Percentiles rank a stretch among this genome's conserved stretches.
phyloP scores from a whole-genome alignment of 1,140 invertebrate species.

The Leptoteleia sp. region DNA sequence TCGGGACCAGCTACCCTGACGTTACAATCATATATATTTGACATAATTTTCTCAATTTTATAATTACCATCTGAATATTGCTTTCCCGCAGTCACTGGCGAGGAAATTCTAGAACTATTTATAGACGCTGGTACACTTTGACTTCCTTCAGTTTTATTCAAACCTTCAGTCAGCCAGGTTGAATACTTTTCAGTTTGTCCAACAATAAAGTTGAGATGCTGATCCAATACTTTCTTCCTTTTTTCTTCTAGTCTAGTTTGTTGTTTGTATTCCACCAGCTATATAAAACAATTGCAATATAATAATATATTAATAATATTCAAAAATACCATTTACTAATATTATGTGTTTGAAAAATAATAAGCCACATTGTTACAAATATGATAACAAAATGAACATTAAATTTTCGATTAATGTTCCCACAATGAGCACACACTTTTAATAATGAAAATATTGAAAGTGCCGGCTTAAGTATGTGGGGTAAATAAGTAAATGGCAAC shows the following conservation, averaged over 20 bases:
- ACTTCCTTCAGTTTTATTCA: slow-evolving; percentile 84
- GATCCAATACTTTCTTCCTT: slow-evolving; percentile 96
- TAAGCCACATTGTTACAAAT: slow-evolving; percentile 23
- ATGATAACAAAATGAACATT: slow-evolving; percentile 52
- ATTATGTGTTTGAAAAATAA: slow-evolving; percentile 38
- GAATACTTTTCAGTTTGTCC: slow-evolving; percentile 99
- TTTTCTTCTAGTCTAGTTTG: slow-evolving; percentile 96
- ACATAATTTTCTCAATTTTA: neutral
- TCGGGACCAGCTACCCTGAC: too few species aligned
- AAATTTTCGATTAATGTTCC: slow-evolving; percentile 75
- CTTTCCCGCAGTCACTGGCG: slow-evolving; percentile 74
- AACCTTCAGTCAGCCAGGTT: slow-evolving; percentile 91
- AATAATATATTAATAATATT: slow-evolving; percentile 14
- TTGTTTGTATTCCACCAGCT: slow-evolving; percentile 97
- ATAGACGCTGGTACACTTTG: slow-evolving; percentile 80
- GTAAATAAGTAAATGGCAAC: slow-evolving; percentile 50
- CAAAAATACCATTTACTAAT: neutral
- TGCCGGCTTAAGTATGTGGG: slow-evolving; percentile 81
- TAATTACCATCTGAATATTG: slow-evolving; percentile 79
- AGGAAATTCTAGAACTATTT: slow-evolving; percentile 80
- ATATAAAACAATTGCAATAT: slow-evolving; percentile 43
- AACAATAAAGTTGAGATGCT: slow-evolving; percentile 98
- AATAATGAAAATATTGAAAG: slow-evolving; percentile 71
- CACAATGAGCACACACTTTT: slow-evolving; percentile 80
- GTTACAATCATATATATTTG: too few species aligned